phyloP scores from a whole-genome alignment of 2,113 vertebrate species.

The Grus americana region DNA sequence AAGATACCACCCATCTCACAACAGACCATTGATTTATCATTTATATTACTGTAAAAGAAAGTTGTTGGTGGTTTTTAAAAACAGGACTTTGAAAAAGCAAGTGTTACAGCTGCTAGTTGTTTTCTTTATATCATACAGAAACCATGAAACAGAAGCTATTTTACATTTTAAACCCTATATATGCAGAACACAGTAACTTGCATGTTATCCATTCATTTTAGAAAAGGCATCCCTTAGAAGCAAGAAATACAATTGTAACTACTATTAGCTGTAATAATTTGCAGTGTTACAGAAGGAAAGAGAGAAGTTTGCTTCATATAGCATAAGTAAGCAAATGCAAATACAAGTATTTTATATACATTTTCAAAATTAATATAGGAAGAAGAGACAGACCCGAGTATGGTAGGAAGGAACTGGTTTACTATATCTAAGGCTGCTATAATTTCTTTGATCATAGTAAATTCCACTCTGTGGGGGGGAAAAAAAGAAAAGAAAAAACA shows the following conservation, averaged over 20 bases:
- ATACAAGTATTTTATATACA: background rate
- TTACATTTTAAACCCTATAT: background rate
- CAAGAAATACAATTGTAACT: background rate
- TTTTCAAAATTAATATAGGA: background rate
- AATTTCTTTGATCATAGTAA: constrained; percentile 93
- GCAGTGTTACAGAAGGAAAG: background rate
- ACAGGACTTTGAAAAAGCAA: background rate
- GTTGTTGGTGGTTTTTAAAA: background rate
- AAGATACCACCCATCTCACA: background rate
- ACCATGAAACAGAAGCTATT: background rate
- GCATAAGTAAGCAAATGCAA: background rate
- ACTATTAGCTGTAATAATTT: background rate
- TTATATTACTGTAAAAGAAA: background rate
- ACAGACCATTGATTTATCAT: background rate
- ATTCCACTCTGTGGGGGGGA: constrained; percentile 84
- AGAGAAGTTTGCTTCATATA: background rate
- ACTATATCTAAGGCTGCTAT: constrained; percentile 87
- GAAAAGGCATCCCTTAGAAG: background rate
- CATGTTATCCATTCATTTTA: background rate
- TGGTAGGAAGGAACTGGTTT: constrained; percentile 76
- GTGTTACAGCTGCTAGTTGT: background rate
- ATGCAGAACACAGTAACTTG: background rate
- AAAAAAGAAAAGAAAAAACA: background rate
- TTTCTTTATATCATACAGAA: background rate
- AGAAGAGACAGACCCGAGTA: constrained; percentile 73